Evolutionary conservation across 2,113 vertebrate genomes (phyloP).

Genomic region (Sturnira hondurensis): DNA sequence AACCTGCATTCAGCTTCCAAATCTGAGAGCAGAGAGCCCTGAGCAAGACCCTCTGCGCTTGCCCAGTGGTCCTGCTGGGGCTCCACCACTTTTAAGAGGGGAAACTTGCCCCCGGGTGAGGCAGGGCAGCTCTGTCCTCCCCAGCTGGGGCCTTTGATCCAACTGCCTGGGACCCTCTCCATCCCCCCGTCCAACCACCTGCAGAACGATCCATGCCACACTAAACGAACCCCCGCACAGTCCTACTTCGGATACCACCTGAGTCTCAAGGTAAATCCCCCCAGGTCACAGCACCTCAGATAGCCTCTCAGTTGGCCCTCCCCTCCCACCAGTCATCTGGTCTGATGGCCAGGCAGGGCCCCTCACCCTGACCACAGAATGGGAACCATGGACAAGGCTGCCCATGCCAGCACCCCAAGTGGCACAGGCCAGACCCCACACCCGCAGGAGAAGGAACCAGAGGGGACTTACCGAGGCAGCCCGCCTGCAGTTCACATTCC

Average conservation of each 20-base stretch:
- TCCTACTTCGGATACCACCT: neutral
- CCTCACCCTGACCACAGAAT: neutral
- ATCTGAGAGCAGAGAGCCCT: neutral
- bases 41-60: neutral
- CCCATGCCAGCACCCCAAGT: neutral
- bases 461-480: slow-evolving; percentile 67
- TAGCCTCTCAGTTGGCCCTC: neutral
- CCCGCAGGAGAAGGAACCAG: fast-evolving
- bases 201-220: too few species aligned
- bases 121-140: too few species aligned
- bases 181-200: neutral
- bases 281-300: neutral
- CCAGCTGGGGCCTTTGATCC: too few species aligned
- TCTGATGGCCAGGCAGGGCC: neutral
- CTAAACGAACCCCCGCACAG: neutral
- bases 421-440: neutral
- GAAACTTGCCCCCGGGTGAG: neutral
- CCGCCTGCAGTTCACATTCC: slow-evolving; percentile 67
- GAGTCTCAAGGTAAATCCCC: too few species aligned
- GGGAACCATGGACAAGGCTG: neutral
- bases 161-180: neutral
- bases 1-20: neutral
- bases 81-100: neutral
- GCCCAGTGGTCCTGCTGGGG: fast-evolving
- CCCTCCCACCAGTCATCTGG: neutral